A percentile compares a stretch with the other conserved stretches of the same genome.
These are phyloP conservation scores for Xestia rhomboidea DNA, from an alignment of 2,888 invertebrate genomes.

Conservation along the genomic window DNA sequence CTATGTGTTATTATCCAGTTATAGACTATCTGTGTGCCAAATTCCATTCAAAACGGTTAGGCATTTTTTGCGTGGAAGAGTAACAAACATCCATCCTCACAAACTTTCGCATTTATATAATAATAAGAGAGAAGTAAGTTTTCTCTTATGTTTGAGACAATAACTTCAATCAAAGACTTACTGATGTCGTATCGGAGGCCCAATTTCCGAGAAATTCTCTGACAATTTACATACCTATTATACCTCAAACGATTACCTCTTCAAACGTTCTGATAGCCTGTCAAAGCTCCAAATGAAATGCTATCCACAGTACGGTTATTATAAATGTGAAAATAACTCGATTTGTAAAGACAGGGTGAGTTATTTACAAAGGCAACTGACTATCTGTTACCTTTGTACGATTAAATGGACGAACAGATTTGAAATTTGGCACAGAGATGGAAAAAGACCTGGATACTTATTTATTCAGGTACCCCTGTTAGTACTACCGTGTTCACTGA, in stretches of 20 bases:
- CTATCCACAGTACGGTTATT: not conserved
- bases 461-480: no score
- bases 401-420: not conserved
- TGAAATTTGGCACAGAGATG: not conserved
- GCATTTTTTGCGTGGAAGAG: no score
- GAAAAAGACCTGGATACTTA: no score
- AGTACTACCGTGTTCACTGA: no score
- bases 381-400: not conserved
- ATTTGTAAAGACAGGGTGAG: not conserved
- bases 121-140: not conserved
- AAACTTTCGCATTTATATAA: not conserved
- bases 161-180: not conserved
- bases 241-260: not conserved
- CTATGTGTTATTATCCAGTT: not conserved
- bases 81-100: not conserved
- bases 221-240: not conserved
- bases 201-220: not conserved
- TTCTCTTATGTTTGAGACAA: not conserved
- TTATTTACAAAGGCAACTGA: not conserved
- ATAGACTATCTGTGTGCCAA: not conserved
- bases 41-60: not conserved
- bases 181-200: not conserved
- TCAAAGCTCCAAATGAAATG: not conserved
- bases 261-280: not conserved
- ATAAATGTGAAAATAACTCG: not conserved